phyloP scores from a whole-genome alignment of 2,888 invertebrate genomes.

The Ennomos quercinarius region DNA sequence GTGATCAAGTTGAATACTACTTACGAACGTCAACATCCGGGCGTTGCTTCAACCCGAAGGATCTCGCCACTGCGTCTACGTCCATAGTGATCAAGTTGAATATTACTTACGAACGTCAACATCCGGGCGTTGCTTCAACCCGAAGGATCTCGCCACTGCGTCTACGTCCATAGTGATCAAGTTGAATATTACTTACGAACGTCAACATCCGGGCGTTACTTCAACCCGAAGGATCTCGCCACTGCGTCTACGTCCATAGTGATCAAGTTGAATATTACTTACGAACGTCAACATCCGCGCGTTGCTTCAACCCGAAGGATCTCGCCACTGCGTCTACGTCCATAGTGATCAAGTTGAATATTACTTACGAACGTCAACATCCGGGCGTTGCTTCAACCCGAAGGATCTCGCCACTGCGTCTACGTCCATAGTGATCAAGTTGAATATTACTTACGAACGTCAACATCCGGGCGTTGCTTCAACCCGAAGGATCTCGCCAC shows the following conservation, averaged over 20 bases:
- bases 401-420: slow-evolving; percentile 94
- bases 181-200: slow-evolving; percentile 95
- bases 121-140: slow-evolving; percentile 95
- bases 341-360: slow-evolving; percentile 95
- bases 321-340: slow-evolving; percentile 94
- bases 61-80: slow-evolving; percentile 92
- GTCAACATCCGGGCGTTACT: slow-evolving; percentile 96
- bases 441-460: slow-evolving; percentile 95
- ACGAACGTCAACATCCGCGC: slow-evolving; percentile 97
- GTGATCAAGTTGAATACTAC: slow-evolving; percentile 94
- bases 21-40: slow-evolving; percentile 96
- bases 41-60: slow-evolving; percentile 96
- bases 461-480: slow-evolving; percentile 95
- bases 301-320: slow-evolving; percentile 97
- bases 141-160: slow-evolving; percentile 95
- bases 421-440: slow-evolving; percentile 95
- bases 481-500: slow-evolving; percentile 97
- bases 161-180: slow-evolving; percentile 94
- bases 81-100: slow-evolving; percentile 96
- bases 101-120: slow-evolving; percentile 95
- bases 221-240: slow-evolving; percentile 96
- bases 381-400: slow-evolving; percentile 96
- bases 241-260: slow-evolving; percentile 94
- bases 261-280: slow-evolving; percentile 94
- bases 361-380: slow-evolving; percentile 94